phyloP scores from a whole-genome alignment of 2,797 vertebrate genomes.

The Neoniphon sammara region DNA sequence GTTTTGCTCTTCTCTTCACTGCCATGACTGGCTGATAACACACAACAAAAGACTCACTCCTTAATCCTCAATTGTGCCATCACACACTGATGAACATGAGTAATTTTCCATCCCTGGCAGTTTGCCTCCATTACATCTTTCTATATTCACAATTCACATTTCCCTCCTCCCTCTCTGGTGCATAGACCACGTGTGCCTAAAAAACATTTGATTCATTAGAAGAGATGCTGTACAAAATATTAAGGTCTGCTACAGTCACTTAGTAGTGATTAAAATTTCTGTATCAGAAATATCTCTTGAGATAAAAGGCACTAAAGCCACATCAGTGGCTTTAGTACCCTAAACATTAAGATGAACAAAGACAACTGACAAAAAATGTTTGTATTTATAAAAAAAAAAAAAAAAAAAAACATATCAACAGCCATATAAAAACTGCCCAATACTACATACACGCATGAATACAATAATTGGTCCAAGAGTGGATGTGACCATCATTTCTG shows the following conservation, averaged over 20 bases:
- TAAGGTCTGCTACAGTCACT: constrained; percentile 49
- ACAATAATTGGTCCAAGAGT: constrained; percentile 69
- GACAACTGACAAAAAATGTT: constrained; percentile 5
- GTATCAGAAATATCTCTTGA: constrained; percentile 47
- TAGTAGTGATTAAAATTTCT: constrained; percentile 49
- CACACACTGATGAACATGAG: constrained; percentile 42
- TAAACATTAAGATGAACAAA: constrained; percentile 35
- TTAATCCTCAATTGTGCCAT: constrained; percentile 43
- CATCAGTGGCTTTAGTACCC: constrained; percentile 39
- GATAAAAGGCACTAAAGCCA: constrained; percentile 21
- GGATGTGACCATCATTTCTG: constrained; percentile 73
- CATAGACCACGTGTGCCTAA: constrained; percentile 61
- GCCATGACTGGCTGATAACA: constrained; percentile 49
- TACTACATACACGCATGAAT: constrained; percentile 35
- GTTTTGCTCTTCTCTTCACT: constrained; percentile 70
- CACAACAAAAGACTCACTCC: constrained; percentile 42
- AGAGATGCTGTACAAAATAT: constrained; percentile 32
- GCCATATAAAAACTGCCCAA: constrained; percentile 27
- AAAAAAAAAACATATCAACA: constrained; percentile 7
- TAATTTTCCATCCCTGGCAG: constrained; percentile 17
- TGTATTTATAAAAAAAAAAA: constrained; percentile 1
- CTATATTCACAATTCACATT: constrained; percentile 37
- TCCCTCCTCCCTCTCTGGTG: constrained; percentile 56
- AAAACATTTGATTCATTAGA: constrained; percentile 20
- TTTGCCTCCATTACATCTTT: constrained; percentile 1